Base-by-base conservation (phyloP, 2,113 vertebrate genomes). In the Paralichthys olivaceus region DNA sequence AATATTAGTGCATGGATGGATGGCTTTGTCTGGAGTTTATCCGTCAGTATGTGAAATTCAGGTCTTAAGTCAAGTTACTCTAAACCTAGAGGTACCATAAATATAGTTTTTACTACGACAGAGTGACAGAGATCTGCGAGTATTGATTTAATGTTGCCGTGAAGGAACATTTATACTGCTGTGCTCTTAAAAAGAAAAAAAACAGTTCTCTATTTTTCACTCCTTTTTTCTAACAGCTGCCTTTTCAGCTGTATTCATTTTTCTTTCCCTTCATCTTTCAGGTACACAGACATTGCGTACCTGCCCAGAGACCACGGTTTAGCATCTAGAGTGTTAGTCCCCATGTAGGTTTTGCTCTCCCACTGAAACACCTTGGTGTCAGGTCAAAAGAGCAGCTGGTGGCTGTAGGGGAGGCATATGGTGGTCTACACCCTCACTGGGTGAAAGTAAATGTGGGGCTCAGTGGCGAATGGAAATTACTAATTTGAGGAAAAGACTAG, bases 371-470 rank as follows among this genome's bases (percentile, higher is more conserved):
- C n/a, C 43, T 43, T 14, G 26, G 22, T 58, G 23, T 22, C 28
- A 22, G 51, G 47, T 64, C 34, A 59, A 65, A 32, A 7, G 26
- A 56, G 14, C 55, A 66, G 58, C 78, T 55, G 56, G 23, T 32
- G 9, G 57, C 32, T 57, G 17, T 14, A 22, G 20, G 14, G 20
- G 7, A 9, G 20, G 20, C 49, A 53, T 53, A 53, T 53, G 20
- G 49, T 15, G 53, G 8, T 43, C 14, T 34, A 45, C 19, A 32
- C n/a, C 9, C 26, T 72, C 32, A 69, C 20, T 34, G 3, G 40
- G 61, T 51, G n/a, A 56, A 64, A 56, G 22, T 29, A 6, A n/a
- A 2, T 20, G 45, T 47, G 29, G 25, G 25, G 4, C 57, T 23
- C 19, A 57, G 26, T 55, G 12, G 25, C 60, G 71, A 75, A 15